Conservation (phyloP, 2,888 invertebrate species). For the Orgyia antiqua region DNA sequence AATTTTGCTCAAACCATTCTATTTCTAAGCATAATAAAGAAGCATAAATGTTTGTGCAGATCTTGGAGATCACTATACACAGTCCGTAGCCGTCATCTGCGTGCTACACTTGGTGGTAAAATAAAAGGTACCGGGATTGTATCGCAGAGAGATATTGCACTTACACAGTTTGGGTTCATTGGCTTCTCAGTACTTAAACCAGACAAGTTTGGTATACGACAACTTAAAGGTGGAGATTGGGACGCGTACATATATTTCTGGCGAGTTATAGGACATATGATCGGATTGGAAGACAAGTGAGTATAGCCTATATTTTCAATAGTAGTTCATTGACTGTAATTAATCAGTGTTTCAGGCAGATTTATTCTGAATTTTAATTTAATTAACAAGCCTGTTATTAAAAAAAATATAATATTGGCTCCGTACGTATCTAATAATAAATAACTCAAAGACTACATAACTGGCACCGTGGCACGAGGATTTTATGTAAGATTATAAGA, state of each 20-base stretch:
- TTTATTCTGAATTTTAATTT: no score
- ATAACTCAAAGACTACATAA: no score
- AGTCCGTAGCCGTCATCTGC: slow-evolving; percentile 82
- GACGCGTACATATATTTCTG: slow-evolving; percentile 90
- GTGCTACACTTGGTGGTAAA: slow-evolving; percentile 74
- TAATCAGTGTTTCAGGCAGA: no score
- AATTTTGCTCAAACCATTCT: no score
- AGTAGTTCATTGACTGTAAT: no score
- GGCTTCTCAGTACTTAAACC: slow-evolving; percentile 83
- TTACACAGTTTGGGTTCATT: slow-evolving; percentile 93
- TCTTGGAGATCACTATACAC: slow-evolving; percentile 83
- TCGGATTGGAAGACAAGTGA: slow-evolving; percentile 90
- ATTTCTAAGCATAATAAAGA: no score
- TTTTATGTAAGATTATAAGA: no score
- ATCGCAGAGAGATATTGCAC: slow-evolving; percentile 89
- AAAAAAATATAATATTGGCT: no score
- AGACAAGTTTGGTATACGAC: slow-evolving; percentile 81
- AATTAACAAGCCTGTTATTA: no score
- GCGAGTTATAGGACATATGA: slow-evolving; percentile 87
- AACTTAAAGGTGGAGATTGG: slow-evolving; percentile 79
- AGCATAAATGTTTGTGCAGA: no score
- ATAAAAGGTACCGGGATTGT: slow-evolving; percentile 75
- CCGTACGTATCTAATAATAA: no score
- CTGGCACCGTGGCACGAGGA: no score
- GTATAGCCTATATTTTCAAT: slow-evolving; percentile 7